These are phyloP conservation scores for Buathra laborator DNA, from an alignment of 2,888 invertebrate genomes.

Conservation along the genomic window DNA sequence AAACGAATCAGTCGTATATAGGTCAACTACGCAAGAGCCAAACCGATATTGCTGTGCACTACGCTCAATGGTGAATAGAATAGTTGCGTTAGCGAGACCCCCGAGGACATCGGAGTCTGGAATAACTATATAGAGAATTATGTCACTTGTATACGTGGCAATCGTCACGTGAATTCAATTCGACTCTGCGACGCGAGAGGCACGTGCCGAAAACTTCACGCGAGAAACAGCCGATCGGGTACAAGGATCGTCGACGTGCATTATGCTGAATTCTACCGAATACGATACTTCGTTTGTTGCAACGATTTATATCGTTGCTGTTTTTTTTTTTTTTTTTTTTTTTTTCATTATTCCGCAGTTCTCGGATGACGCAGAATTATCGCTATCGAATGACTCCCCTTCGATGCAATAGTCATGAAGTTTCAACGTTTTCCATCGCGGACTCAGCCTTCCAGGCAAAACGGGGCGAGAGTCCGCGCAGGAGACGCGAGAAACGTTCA, in stretches of 20 bases:
- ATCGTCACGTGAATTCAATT: neutral
- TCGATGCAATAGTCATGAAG: neutral
- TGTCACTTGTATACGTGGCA: conserved; percentile 14
- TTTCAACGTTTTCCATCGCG: neutral
- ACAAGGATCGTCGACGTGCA: conserved; percentile 50
- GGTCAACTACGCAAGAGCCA: neutral
- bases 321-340: conserved; percentile 5
- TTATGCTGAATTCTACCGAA: conserved; percentile 39
- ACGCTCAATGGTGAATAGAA: neutral
- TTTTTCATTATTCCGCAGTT: neutral
- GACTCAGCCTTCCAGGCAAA: neutral
- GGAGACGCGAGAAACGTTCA: conserved; percentile 19
- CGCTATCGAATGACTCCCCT: conserved; percentile 30
- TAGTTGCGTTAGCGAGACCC: neutral
- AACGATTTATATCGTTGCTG: neutral
- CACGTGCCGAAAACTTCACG: conserved; percentile 14
- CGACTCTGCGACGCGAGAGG: neutral
- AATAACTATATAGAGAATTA: neutral
- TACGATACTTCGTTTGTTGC: conserved; percentile 34
- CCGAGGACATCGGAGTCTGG: neutral
- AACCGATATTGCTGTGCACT: neutral
- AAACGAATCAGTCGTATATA: conserved; percentile 5
- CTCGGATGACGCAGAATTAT: conserved; percentile 25
- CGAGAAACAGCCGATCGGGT: conserved; percentile 28
- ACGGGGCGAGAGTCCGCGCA: neutral